A percentile compares a stretch with the other conserved stretches of the same genome.
phyloP scores from a whole-genome alignment of 2,888 invertebrate species.

The Lasioglossum morio region DNA sequence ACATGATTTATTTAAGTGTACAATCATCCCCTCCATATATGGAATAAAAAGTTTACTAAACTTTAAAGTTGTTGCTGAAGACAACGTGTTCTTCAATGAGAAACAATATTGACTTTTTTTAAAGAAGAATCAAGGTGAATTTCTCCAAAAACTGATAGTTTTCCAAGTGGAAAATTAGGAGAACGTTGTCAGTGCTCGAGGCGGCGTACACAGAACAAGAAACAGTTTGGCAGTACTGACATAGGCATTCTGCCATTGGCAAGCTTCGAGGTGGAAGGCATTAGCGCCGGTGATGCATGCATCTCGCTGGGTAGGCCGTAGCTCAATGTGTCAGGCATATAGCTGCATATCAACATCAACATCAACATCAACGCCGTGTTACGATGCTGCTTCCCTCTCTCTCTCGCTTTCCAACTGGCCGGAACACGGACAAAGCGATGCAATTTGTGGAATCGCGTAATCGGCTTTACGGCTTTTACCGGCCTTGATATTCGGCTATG shows the following conservation, averaged over 20 bases:
- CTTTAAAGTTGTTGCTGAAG: no score
- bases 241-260: neutral
- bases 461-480: slow-evolving; percentile 60
- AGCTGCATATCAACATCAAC: slow-evolving; percentile 50
- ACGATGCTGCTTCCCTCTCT: neutral
- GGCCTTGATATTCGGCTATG: slow-evolving; percentile 14
- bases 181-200: neutral
- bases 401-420: neutral
- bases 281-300: neutral
- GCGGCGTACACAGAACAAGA: neutral
- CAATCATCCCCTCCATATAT: no score
- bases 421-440: slow-evolving; percentile 47
- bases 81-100: no score
- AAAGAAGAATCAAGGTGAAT: neutral
- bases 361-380: slow-evolving; percentile 9
- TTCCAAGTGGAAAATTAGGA: no score
- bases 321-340: slow-evolving; percentile 38
- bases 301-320: neutral
- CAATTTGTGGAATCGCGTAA: slow-evolving; percentile 54
- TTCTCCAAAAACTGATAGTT: no score
- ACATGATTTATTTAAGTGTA: no score
- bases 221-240: neutral
- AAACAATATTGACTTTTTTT: no score
- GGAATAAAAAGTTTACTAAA: no score
- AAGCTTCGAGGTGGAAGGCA: neutral